Percentiles rank a stretch among this genome's conserved stretches.
Conservation (phyloP, 2,888 invertebrate species). For the Zhuqinia jingwanae region DNA sequence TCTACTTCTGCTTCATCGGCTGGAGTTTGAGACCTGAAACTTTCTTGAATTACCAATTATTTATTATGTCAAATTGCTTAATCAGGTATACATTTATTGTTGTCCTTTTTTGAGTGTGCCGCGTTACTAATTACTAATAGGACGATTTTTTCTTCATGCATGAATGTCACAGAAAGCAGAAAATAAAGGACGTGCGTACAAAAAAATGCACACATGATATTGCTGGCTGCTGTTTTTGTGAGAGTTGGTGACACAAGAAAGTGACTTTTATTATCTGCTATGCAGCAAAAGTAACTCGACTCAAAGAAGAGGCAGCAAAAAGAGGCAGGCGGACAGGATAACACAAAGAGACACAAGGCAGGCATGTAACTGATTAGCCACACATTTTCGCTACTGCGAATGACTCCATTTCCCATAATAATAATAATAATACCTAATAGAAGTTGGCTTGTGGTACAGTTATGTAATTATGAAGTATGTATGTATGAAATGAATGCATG, state of each 20-base stretch:
- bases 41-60: slow-evolving; percentile 39
- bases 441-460: not conserved
- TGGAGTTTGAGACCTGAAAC: too few species aligned
- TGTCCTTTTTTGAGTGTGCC: not conserved
- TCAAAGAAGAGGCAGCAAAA: not conserved
- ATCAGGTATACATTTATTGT: not conserved
- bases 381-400: slow-evolving; percentile 37
- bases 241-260: slow-evolving; percentile 13
- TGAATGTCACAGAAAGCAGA: too few species aligned
- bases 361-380: slow-evolving; percentile 56
- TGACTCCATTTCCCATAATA: slow-evolving; percentile 4
- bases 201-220: too few species aligned
- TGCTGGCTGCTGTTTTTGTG: too few species aligned
- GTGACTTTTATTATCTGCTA: slow-evolving; percentile 26
- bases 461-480: not conserved
- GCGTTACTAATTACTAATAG: not conserved
- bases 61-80: slow-evolving; percentile 32
- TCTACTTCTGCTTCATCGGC: too few species aligned
- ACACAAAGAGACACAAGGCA: not conserved
- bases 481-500: not conserved
- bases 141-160: not conserved
- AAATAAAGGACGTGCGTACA: not conserved
- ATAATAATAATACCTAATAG: too few species aligned
- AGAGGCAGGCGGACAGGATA: not conserved
- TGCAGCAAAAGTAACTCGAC: too few species aligned